Percentiles rank a stretch among this genome's conserved stretches.
Evolutionary conservation across 1,140 invertebrate species (phyloP).

Genomic region (Drosophila rufa): DNA sequence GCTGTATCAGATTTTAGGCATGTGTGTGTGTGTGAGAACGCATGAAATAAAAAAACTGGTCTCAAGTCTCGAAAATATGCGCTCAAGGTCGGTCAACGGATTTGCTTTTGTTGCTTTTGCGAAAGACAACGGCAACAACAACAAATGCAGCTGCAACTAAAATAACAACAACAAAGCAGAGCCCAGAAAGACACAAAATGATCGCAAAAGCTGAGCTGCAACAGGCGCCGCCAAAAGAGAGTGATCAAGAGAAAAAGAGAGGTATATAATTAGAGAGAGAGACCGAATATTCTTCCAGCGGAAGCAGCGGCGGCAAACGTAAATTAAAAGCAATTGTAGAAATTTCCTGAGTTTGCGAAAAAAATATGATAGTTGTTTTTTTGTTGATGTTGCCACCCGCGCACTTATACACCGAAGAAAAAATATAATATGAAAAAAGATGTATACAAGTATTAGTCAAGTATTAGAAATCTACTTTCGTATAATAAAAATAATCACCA

Average conservation of each 20-base stretch:
- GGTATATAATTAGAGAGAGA: slow-evolving; percentile 25
- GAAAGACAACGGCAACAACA: slow-evolving; percentile 38
- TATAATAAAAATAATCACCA: no score
- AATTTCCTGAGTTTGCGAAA: slow-evolving; percentile 82
- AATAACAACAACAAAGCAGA: slow-evolving; percentile 17
- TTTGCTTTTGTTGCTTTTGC: slow-evolving; percentile 63
- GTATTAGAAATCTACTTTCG: no score
- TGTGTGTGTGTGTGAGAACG: slow-evolving; percentile 46
- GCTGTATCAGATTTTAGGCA: slow-evolving; percentile 23
- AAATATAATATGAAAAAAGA: background rate
- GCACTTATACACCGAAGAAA: slow-evolving; percentile 15
- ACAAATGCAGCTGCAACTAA: slow-evolving; percentile 38
- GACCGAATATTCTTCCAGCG: slow-evolving; percentile 50
- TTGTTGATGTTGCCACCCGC: slow-evolving; percentile 44
- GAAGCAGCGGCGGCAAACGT: slow-evolving; percentile 64
- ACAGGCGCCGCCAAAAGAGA: slow-evolving; percentile 33
- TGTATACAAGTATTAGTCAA: no score
- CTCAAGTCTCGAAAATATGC: slow-evolving; percentile 67
- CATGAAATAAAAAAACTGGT: slow-evolving; percentile 63
- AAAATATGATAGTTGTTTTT: slow-evolving; percentile 57
- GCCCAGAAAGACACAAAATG: slow-evolving; percentile 36
- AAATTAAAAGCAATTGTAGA: slow-evolving; percentile 79
- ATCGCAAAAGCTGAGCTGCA: slow-evolving; percentile 56
- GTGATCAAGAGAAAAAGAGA: slow-evolving; percentile 6
- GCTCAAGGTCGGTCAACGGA: slow-evolving; percentile 83